Conservation (phyloP, 2,888 invertebrate genomes). For the Cataglyphis livida region DNA sequence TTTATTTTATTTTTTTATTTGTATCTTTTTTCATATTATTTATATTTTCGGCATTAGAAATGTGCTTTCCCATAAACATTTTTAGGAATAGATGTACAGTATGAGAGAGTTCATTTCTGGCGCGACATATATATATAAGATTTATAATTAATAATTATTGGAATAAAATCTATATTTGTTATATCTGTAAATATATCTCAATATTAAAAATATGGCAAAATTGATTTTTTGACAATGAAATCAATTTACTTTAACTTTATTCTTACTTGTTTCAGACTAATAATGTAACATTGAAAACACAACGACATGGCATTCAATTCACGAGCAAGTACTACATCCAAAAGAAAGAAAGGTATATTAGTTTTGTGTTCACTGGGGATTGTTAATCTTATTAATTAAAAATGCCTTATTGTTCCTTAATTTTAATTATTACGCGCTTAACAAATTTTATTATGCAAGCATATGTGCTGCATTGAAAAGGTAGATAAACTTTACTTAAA, state of each 20-base stretch:
- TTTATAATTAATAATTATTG: constrained; percentile 1
- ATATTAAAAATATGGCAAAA: not conserved
- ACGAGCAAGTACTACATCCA: constrained; percentile 73
- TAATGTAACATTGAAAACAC: constrained; percentile 76
- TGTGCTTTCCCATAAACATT: too few species aligned
- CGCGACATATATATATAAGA: too few species aligned
- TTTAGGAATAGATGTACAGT: too few species aligned
- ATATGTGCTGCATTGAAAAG: not conserved
- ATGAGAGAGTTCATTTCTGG: too few species aligned
- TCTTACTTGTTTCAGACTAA: constrained; percentile 77
- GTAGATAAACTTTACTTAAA: not conserved
- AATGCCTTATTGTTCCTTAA: not conserved
- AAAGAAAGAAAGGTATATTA: constrained; percentile 79
- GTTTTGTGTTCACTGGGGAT: not conserved
- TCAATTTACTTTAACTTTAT: not conserved
- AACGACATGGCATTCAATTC: constrained; percentile 79
- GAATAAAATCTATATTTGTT: not conserved
- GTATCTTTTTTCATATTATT: not conserved
- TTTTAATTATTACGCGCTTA: not conserved
- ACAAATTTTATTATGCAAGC: not conserved
- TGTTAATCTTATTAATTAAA: not conserved
- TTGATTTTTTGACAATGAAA: not conserved
- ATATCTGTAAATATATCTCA: not conserved
- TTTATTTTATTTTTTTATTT: not conserved
- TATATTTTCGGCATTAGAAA: too few species aligned